These are phyloP conservation scores for Leptopilina syphax DNA, from an alignment of 2,888 invertebrate species.

Conservation along the genomic window DNA sequence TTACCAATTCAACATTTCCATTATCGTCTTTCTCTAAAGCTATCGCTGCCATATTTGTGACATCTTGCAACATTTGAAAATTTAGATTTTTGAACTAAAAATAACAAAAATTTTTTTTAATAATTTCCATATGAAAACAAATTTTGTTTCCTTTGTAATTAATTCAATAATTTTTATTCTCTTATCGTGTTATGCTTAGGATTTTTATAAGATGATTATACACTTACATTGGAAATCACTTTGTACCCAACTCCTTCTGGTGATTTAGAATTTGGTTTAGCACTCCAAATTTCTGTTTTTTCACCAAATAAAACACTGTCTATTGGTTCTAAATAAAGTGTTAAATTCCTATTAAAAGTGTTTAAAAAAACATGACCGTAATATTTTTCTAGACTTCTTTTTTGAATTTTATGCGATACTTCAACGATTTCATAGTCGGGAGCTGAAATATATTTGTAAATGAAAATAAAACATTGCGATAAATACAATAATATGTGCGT, in stretches of 20 bases:
- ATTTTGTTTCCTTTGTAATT: no score
- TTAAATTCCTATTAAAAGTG: slow-evolving; percentile 60
- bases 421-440: slow-evolving; percentile 67
- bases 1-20: slow-evolving; percentile 56
- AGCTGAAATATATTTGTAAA: slow-evolving; percentile 56
- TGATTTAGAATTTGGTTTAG: slow-evolving; percentile 50
- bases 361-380: slow-evolving; percentile 54
- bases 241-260: slow-evolving; percentile 60
- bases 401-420: slow-evolving; percentile 57
- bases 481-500: no score
- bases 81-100: background rate
- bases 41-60: slow-evolving; percentile 58
- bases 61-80: slow-evolving; percentile 53
- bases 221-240: slow-evolving; percentile 56
- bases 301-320: slow-evolving; percentile 63
- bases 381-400: slow-evolving; percentile 6
- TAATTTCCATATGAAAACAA: no score
- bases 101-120: background rate
- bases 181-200: no score
- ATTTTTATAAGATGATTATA: no score
- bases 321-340: slow-evolving; percentile 64
- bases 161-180: no score
- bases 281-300: slow-evolving; percentile 66
- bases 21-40: slow-evolving; percentile 48
- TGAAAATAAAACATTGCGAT: no score